Percentiles rank a stretch among this genome's conserved stretches.
These are phyloP conservation scores for Eucidaris tribuloides DNA, from an alignment of 35 echinoderm and acorn worm species.

Conservation along the genomic window DNA sequence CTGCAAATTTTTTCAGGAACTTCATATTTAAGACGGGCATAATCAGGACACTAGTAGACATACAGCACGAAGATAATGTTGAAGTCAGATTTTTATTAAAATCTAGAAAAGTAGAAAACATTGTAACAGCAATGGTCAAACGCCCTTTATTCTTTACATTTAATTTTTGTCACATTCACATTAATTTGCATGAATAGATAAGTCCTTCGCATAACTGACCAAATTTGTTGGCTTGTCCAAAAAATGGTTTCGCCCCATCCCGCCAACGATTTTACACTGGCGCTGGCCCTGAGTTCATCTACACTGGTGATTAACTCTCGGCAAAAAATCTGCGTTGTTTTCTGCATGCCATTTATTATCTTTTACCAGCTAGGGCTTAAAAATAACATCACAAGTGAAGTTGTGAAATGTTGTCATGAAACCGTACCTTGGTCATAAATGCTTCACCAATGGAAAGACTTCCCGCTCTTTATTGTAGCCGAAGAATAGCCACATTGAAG, in stretches of 20 bases:
- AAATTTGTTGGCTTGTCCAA: background rate
- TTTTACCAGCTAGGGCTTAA: background rate
- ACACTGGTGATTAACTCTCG: background rate
- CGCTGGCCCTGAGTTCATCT: background rate
- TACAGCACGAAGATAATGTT: background rate
- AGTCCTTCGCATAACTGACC: background rate
- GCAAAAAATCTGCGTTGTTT: background rate
- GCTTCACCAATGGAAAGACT: slow-evolving; percentile 58
- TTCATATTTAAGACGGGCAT: background rate
- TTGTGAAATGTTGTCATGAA: no score
- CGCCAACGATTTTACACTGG: background rate
- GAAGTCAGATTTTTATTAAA: background rate
- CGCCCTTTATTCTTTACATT: background rate
- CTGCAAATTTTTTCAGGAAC: background rate
- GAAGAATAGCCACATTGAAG: slow-evolving; percentile 41
- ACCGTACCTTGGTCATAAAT: slow-evolving; percentile 73
- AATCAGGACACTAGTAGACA: background rate
- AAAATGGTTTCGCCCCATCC: background rate
- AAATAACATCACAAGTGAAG: no score
- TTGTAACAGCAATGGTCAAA: background rate
- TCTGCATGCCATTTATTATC: background rate
- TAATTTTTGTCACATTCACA: background rate
- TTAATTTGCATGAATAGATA: background rate
- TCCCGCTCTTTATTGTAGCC: slow-evolving; percentile 59
- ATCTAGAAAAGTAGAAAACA: background rate